Evolutionary conservation across 1,140 invertebrate genomes (phyloP).

Genomic region (Theocolax elegans): DNA sequence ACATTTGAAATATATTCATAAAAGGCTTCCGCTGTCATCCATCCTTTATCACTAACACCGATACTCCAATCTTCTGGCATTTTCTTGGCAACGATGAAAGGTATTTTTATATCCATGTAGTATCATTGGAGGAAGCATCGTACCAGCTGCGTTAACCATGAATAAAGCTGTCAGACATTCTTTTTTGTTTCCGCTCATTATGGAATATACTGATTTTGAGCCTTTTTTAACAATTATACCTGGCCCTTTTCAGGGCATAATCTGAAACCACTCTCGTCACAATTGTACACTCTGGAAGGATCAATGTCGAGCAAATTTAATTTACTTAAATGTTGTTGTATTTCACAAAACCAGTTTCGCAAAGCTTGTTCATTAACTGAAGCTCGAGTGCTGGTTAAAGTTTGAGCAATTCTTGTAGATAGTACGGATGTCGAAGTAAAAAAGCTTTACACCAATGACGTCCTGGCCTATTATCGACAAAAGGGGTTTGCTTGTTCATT

Average conservation of each 20-base stretch:
- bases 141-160: conserved; percentile 54
- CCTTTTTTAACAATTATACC: too few species aligned
- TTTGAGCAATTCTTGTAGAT: conserved; percentile 43
- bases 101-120: conserved; percentile 10
- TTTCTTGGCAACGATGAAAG: conserved; percentile 33
- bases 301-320: conserved; percentile 34
- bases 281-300: conserved; percentile 44
- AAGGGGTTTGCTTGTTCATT: conserved; percentile 11
- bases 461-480: conserved; percentile 42
- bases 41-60: conserved; percentile 53
- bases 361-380: conserved; percentile 38
- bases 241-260: conserved; percentile 45
- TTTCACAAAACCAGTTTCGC: conserved; percentile 1
- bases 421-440: conserved; percentile 46
- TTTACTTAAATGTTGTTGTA: not conserved
- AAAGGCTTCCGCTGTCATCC: conserved; percentile 14
- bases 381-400: conserved; percentile 46
- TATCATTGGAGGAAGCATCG: conserved; percentile 50
- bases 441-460: conserved; percentile 48
- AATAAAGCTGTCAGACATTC: conserved; percentile 60
- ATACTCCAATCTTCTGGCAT: conserved; percentile 53
- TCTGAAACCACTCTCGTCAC: conserved; percentile 49
- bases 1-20: conserved; percentile 33
- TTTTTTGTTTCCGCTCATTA: conserved; percentile 55
- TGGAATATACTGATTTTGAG: conserved; percentile 51